Base-by-base conservation (phyloP, 2,113 vertebrate species). In the Leucoraja erinaceus region DNA sequence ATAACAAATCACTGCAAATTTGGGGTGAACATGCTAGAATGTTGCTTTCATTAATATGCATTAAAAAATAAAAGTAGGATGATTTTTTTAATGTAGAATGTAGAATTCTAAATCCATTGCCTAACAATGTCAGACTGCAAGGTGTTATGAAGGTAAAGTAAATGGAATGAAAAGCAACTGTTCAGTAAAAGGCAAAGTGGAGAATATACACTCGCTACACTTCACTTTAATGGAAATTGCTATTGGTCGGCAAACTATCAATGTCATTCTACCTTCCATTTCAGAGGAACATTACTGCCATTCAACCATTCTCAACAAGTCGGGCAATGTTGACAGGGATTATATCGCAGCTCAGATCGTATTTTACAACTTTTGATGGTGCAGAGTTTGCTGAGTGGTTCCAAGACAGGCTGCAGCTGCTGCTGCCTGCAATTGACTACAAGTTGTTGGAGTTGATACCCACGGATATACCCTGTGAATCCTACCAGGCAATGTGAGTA, bases 401-500 rank as follows among this genome's bases (percentile, higher is more conserved):
- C 31, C 88, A 90, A 63, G 47, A 70, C 31, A 70, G 66, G 38
- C 70, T 90, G 20, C 66, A 38, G 4, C 33, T 90, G 16, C 33
- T 90, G 61, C 88, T 90, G 88, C 66, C 88, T 63, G 70, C 63
- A 70, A 72, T 90, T 63, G 70, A 63, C 38, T n/a, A 20, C 16
- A 11, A 90, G 31, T 28, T 68, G 31, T 14, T 90, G 66, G 28
- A 11, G 31, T 6, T 18, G 20, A 70, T 90, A 33, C 88, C 88
- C 66, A 68, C 18, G 16, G 47, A 90, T 72, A 90, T 90, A 38
- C 70, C 88, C 33, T 90, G 88, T 90, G 88, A 70, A 47, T 90
- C 88, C 9, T 90, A 70, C 10, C 63, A 7, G 18, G 66, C 88
- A 31, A 90, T 90, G 88, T 90, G 33, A 90, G 88, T 86, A 86